Conservation (phyloP, 2,888 invertebrate species). For the Tetheella fluctuosa region DNA sequence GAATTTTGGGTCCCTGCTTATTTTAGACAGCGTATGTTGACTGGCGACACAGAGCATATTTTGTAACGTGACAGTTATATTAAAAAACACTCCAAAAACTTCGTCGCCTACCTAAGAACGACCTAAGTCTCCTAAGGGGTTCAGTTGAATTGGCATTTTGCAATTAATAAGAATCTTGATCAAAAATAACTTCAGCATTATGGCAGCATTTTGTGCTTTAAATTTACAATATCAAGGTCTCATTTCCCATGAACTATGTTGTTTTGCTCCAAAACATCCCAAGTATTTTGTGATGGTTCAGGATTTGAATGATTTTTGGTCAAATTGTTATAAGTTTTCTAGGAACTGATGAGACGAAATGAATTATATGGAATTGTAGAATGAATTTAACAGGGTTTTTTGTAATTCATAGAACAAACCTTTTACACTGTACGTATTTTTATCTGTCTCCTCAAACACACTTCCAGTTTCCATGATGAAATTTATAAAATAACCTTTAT, state of each 20-base stretch:
- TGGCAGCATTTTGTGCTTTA: background rate
- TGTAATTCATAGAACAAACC: background rate
- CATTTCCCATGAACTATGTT: background rate
- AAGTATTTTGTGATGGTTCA: no score
- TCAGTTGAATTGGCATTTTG: background rate
- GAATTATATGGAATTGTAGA: slow-evolving; percentile 7
- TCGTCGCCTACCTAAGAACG: no score
- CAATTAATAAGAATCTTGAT: background rate
- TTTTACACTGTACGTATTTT: background rate
- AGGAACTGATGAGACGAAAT: background rate
- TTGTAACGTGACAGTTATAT: no score
- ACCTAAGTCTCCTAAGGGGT: no score
- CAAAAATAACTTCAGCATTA: no score
- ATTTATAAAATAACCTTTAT: background rate
- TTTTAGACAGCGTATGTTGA: no score
- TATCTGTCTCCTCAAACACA: background rate
- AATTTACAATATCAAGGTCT: background rate
- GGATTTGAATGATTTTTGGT: background rate
- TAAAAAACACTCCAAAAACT: no score
- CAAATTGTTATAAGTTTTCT: background rate
- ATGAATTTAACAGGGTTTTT: slow-evolving; percentile 2
- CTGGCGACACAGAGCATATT: no score
- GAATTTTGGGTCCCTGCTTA: no score
- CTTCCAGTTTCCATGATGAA: slow-evolving; percentile 1
- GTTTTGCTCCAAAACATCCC: no score